phyloP scores from a whole-genome alignment of 2,797 vertebrate genomes.

The Mormyrus hasselquistii region DNA sequence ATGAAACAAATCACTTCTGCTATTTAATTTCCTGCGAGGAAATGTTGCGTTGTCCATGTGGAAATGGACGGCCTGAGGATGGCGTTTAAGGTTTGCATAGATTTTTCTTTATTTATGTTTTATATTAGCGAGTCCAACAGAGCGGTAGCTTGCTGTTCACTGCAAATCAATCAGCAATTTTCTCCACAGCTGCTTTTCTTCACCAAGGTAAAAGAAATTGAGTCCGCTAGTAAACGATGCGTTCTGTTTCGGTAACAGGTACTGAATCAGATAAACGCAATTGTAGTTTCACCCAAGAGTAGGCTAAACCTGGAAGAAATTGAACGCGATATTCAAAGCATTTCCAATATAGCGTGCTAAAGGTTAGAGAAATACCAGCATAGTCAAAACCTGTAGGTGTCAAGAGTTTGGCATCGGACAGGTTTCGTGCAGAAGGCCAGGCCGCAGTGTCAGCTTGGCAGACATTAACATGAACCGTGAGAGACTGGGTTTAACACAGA shows the following conservation, averaged over 20 bases:
- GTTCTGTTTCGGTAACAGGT: background rate
- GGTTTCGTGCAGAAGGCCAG: background rate
- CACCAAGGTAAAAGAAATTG: background rate
- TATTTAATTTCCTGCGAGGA: background rate
- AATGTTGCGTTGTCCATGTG: background rate
- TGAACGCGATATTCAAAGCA: background rate
- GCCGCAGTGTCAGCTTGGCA: background rate
- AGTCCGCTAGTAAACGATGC: background rate
- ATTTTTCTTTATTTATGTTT: background rate
- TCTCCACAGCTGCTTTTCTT: background rate
- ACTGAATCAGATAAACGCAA: background rate
- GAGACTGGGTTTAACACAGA: background rate
- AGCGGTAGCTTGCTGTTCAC: background rate
- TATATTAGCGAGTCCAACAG: background rate
- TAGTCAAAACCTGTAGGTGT: slow-evolving; percentile 1
- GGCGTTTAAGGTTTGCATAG: background rate
- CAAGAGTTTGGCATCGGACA: background rate
- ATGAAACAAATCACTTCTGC: background rate
- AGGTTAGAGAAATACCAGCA: background rate
- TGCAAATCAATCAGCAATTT: slow-evolving; percentile 6
- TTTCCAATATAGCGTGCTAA: background rate
- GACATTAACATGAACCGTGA: background rate
- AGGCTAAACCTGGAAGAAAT: background rate
- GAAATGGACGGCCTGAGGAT: background rate
- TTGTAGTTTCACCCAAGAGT: background rate